Percentiles rank a stretch among this genome's conserved stretches.
phyloP scores from a whole-genome alignment of 2,888 invertebrate genomes.

The Catotricha subobsoleta region DNA sequence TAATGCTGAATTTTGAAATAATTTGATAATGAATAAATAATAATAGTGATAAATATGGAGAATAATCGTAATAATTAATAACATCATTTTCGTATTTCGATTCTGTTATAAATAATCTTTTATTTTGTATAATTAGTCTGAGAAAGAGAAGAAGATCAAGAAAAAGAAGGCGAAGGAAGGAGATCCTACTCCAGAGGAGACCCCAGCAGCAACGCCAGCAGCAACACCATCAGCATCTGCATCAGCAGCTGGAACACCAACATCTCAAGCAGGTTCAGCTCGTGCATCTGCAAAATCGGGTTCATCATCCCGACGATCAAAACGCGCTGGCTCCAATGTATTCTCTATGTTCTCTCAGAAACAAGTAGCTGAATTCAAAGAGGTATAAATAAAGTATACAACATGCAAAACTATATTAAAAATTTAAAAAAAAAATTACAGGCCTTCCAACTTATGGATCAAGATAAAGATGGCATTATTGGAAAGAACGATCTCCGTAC shows the following conservation, averaged over 20 bases:
- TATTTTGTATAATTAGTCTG: too few species aligned
- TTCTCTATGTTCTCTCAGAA: slow-evolving; percentile 95
- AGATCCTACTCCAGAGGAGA: slow-evolving; percentile 41
- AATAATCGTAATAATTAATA: too few species aligned
- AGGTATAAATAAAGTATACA: slow-evolving; percentile 44
- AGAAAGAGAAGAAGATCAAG: slow-evolving; percentile 86
- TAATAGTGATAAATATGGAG: too few species aligned
- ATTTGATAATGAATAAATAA: too few species aligned
- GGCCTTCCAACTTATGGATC: slow-evolving; percentile 92
- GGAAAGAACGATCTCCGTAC: slow-evolving; percentile 80
- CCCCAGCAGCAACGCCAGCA: slow-evolving; percentile 45
- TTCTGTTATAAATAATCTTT: too few species aligned
- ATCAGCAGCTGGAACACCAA: slow-evolving; percentile 35
- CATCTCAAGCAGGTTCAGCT: slow-evolving; percentile 55
- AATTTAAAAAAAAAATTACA: slow-evolving; percentile 23
- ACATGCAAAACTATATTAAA: slow-evolving; percentile 4
- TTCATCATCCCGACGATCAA: slow-evolving; percentile 42
- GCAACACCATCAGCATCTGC: slow-evolving; percentile 45
- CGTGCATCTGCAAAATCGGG: slow-evolving; percentile 57
- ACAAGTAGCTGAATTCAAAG: slow-evolving; percentile 93
- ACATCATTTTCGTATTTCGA: too few species aligned
- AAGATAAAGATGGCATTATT: slow-evolving; percentile 83
- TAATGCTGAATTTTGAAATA: too few species aligned
- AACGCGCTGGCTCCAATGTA: slow-evolving; percentile 85
- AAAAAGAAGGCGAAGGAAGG: slow-evolving; percentile 69